Evolutionary conservation across 1,140 invertebrate genomes (phyloP).

Genomic region (Euwallacea fornicatus): DNA sequence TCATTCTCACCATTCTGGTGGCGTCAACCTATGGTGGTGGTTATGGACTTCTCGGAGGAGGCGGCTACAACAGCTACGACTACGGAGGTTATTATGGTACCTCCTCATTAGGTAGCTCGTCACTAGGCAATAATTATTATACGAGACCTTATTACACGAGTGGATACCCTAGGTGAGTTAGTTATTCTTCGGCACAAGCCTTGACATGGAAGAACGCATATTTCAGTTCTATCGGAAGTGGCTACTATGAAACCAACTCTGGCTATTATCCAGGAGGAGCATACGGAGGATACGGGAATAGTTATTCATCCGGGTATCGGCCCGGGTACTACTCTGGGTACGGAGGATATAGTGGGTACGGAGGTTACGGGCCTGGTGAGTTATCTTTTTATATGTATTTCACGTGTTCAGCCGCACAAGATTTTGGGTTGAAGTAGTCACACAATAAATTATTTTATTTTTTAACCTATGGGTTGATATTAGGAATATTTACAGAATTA

Average conservation of each 20-base stretch:
- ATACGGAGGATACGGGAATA: slow-evolving; percentile 3
- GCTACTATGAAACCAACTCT: background rate
- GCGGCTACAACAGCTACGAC: slow-evolving; percentile 4
- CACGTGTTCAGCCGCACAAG: background rate
- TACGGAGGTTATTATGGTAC: slow-evolving; percentile 17
- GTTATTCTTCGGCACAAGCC: background rate
- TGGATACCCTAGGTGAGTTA: slow-evolving; percentile 13
- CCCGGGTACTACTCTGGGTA: slow-evolving; percentile 17
- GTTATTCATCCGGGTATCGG: background rate
- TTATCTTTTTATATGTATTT: background rate
- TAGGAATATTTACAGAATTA: background rate
- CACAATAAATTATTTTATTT: background rate
- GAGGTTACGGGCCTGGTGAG: slow-evolving; percentile 14
- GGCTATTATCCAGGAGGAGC: slow-evolving; percentile 12
- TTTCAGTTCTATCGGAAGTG: slow-evolving; percentile 10
- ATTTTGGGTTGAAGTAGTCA: background rate
- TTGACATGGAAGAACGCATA: background rate
- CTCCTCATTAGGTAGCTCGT: background rate
- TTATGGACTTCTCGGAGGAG: slow-evolving; percentile 19
- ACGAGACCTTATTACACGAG: slow-evolving; percentile 8
- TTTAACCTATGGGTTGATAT: background rate
- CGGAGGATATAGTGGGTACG: background rate
- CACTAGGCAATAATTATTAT: slow-evolving; percentile 5
- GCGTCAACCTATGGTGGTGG: slow-evolving; percentile 13
- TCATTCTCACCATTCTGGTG: background rate